Percentiles rank a stretch among this genome's conserved stretches.
phyloP scores from a whole-genome alignment of 2,113 vertebrate genomes.

The Rhynchopsitta pachyrhyncha region DNA sequence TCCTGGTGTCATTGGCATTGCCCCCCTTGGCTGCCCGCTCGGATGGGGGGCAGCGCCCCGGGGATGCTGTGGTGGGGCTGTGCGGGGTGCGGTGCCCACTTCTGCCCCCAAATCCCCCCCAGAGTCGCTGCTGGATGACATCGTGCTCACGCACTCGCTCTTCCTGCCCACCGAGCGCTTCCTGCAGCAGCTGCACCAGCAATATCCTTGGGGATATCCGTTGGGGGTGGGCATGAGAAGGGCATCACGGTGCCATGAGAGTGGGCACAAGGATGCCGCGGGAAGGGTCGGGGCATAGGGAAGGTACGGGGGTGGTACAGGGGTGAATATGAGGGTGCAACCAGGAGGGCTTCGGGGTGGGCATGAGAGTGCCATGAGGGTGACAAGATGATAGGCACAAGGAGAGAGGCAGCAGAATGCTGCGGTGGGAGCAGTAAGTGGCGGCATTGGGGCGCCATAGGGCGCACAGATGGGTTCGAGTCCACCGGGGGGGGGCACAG shows the following conservation, averaged over 20 bases:
- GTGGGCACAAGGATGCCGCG: not conserved
- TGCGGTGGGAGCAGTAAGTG: not conserved
- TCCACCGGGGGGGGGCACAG: not conserved
- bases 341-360: not conserved
- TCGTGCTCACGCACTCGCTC: conserved; percentile 94
- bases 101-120: not conserved
- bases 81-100: rapidly evolving
- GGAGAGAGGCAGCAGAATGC: not conserved
- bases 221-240: not conserved
- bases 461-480: rapidly evolving
- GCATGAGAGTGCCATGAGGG: not conserved
- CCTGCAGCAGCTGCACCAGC: conserved; percentile 91
- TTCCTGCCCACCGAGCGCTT: conserved; percentile 93
- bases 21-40: not conserved
- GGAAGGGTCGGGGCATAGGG: not conserved
- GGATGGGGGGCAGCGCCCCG: not conserved
- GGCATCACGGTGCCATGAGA: not conserved
- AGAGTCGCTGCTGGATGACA: conserved; percentile 92
- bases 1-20: not conserved
- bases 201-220: conserved; percentile 85
- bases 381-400: not conserved
- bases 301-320: not conserved
- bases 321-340: not conserved
- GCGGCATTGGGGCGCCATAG: not conserved
- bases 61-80: not conserved